These are phyloP conservation scores for Novumbra hubbsi DNA, from an alignment of 2,797 vertebrate genomes.

Conservation along the genomic window DNA sequence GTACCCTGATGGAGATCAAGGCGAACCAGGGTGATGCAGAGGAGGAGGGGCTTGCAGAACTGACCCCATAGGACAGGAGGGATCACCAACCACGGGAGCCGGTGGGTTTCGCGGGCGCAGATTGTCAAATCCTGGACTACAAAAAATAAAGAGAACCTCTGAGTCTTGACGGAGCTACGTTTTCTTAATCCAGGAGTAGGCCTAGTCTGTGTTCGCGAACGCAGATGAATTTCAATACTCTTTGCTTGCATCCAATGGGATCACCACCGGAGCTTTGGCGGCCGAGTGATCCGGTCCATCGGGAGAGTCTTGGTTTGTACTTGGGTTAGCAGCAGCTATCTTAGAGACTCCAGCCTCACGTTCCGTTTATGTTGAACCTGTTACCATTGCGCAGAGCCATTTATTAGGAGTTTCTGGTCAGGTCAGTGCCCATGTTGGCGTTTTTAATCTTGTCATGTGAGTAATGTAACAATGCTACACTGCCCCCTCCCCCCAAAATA, in stretches of 20 bases:
- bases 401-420: too few species aligned
- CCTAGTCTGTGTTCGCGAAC: too few species aligned
- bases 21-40: slow-evolving; percentile 92
- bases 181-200: too few species aligned
- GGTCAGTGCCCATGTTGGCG: too few species aligned
- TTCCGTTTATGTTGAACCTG: background rate
- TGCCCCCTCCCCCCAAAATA: too few species aligned
- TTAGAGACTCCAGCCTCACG: background rate
- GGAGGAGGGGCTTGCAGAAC: slow-evolving; percentile 87
- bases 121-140: too few species aligned
- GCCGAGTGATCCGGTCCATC: background rate
- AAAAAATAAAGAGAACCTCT: too few species aligned
- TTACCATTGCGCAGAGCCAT: background rate
- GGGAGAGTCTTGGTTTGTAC: background rate
- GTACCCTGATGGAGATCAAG: slow-evolving; percentile 90
- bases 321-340: background rate
- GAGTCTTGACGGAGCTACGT: too few species aligned
- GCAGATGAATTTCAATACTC: too few species aligned
- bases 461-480: too few species aligned
- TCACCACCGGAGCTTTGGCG: background rate
- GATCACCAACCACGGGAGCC: background rate
- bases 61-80: slow-evolving; percentile 75
- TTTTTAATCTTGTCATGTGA: too few species aligned
- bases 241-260: background rate
- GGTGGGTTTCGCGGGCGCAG: too few species aligned